Conservation (phyloP, 2,888 invertebrate species). For the Myopa testacea region DNA sequence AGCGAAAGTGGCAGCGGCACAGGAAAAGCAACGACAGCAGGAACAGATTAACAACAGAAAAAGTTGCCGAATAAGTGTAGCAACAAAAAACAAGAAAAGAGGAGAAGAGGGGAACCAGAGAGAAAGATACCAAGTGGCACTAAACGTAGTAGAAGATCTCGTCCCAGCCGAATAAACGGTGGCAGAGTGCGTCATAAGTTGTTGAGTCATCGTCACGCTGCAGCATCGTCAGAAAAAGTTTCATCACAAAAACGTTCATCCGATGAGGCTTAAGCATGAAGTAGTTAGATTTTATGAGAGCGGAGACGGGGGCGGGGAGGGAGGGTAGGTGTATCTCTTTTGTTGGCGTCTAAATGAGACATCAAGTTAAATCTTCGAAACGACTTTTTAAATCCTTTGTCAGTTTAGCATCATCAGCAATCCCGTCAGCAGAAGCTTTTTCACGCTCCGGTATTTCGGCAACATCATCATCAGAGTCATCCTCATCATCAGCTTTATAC, state of each 20-base stretch:
- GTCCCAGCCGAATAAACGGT: no score
- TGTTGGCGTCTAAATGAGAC: conserved; percentile 18
- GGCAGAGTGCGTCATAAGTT: no score
- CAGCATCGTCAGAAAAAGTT: background rate
- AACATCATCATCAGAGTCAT: background rate
- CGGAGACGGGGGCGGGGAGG: background rate
- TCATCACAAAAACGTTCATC: background rate
- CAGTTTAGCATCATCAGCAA: conserved; percentile 19
- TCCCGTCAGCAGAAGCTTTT: background rate
- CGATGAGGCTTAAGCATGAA: background rate
- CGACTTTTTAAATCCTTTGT: conserved; percentile 26
- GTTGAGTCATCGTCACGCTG: background rate
- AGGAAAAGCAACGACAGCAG: background rate
- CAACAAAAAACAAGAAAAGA: background rate
- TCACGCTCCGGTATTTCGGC: background rate
- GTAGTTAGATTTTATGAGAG: background rate
- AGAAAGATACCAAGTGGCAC: no score
- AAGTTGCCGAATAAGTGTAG: background rate
- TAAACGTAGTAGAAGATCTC: background rate
- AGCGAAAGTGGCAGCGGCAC: conserved; percentile 8
- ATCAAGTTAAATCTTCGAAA: conserved; percentile 5
- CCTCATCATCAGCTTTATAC: background rate
- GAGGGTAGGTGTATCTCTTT: background rate
- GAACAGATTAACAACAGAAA: conserved; percentile 5
- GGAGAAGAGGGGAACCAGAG: background rate